Conservation (phyloP, 2,888 invertebrate species). For the Apeira syringaria region DNA sequence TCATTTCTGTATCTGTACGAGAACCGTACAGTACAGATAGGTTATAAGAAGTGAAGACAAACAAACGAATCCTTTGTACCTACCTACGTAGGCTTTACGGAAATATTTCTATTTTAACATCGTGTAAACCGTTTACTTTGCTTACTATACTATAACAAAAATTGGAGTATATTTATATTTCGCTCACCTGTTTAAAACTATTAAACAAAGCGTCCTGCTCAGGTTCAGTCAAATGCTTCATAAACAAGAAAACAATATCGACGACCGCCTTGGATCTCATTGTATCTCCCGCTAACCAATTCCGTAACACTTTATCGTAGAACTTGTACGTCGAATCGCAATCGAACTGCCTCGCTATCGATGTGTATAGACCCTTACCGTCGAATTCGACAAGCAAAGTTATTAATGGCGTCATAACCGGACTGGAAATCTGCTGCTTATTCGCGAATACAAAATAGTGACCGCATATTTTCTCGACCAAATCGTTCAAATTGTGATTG, state of each 20-base stretch:
- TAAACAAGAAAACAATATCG: conserved; percentile 85
- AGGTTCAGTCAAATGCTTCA: conserved; percentile 76
- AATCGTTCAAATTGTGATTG: conserved; percentile 62
- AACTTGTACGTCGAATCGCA: conserved; percentile 42
- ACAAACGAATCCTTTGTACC: no score
- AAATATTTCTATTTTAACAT: no score
- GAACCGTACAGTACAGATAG: no score
- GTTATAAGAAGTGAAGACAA: no score
- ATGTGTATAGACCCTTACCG: conserved; percentile 76
- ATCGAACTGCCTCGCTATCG: conserved; percentile 59
- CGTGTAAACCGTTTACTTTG: no score
- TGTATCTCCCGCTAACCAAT: conserved; percentile 77
- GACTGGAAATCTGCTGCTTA: conserved; percentile 55
- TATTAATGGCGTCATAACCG: conserved; percentile 78
- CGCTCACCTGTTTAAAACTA: conserved; percentile 83
- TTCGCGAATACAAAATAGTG: conserved; percentile 83
- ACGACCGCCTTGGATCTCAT: conserved; percentile 81
- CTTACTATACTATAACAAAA: no score
- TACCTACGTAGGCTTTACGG: no score
- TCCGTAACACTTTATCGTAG: conserved; percentile 59
- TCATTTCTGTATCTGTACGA: no score
- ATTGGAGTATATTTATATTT: no score
- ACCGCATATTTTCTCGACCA: conserved; percentile 71
- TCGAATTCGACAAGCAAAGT: conserved; percentile 83
- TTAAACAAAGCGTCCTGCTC: conserved; percentile 82